Evolutionary conservation across 2,888 invertebrate genomes (phyloP), one percentile per base, ranked within the genome.

Genomic region (Xanthia icteritia): DNA sequence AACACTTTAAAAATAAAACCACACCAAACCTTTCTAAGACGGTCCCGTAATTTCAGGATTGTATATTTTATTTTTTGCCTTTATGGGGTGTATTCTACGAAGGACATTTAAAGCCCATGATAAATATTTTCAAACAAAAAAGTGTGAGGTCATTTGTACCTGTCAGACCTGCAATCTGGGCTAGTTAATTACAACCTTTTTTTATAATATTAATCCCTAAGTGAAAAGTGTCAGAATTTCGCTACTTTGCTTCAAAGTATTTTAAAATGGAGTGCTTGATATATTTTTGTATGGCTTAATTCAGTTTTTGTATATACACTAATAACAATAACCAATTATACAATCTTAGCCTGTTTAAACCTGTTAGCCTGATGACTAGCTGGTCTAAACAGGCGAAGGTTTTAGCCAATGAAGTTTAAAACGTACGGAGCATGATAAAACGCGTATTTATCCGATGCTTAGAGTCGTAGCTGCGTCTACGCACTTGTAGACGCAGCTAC

Each of bases 141-240:
- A n/a, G 23, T 15, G 42, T 31, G n/a, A 20, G n/a, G 15, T 54
- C 60, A 77, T 81, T 80, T 73, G 69, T 70, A 17, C 39, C 72
- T 65, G 66, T 70, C 85, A 64, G 48, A n/a, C 51, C 45, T 65
- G 20, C n/a, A 67, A 69, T 68, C 71, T 64, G 20, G 13, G 67
- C 36, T 8, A 67, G 63, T 77, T 76, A 77, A 81, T 84, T 71
- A 76, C 5, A 13, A 13, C 39, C n/a, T 42, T 61, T 42, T 27
- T 45, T 69, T 13, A 31, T 69, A 1, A n/a, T n/a, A n/a, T n/a
- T n/a, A 48, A 73, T 36, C 36, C 15, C 20, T 39, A 39, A 39
- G 8, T 54, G 8, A 54, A 66, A 51, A 58, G 8, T 8, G 36
- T 9, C 63, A 42, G 11, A 0, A 56, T 36, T 66, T 48, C 31